Evolutionary conservation across 1,140 invertebrate genomes (phyloP).

Genomic region (Halesus radiatus): DNA sequence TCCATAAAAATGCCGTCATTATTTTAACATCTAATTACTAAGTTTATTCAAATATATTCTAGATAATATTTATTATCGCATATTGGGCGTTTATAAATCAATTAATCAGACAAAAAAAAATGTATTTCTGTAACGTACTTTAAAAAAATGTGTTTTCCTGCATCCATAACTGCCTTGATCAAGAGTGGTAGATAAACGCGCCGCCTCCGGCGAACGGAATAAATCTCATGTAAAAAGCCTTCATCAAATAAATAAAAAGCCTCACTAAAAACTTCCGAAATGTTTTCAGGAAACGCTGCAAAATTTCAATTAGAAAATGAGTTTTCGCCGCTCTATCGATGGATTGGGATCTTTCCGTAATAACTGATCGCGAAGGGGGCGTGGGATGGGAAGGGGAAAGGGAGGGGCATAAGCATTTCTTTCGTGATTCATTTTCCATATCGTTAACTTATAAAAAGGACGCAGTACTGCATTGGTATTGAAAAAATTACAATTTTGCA

Average conservation of each 20-base stretch:
- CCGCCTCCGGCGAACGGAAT: background rate
- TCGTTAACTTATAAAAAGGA: conserved; percentile 53
- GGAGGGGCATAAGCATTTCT: conserved; percentile 29
- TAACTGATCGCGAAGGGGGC: background rate
- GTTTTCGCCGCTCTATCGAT: conserved; percentile 42
- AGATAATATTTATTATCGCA: too few relatives aligned
- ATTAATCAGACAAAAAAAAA: too few relatives aligned
- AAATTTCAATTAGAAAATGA: conserved; percentile 41
- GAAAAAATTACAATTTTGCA: background rate
- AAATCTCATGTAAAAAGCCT: background rate
- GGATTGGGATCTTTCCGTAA: conserved; percentile 37
- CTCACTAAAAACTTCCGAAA: background rate
- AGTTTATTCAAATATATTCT: too few relatives aligned
- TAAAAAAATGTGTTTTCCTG: too few relatives aligned
- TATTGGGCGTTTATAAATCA: too few relatives aligned
- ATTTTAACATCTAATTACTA: too few relatives aligned
- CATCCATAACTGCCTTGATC: too few relatives aligned
- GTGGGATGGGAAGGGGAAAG: background rate
- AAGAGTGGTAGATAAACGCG: background rate
- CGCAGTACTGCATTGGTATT: conserved; percentile 8
- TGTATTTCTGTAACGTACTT: too few relatives aligned
- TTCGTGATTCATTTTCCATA: conserved; percentile 51
- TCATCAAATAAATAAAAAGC: conserved; percentile 6
- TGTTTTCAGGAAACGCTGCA: conserved; percentile 18
- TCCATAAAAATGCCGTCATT: too few relatives aligned